Base-by-base conservation (phyloP, 2,888 invertebrate species). In the Andrena bucephala region DNA sequence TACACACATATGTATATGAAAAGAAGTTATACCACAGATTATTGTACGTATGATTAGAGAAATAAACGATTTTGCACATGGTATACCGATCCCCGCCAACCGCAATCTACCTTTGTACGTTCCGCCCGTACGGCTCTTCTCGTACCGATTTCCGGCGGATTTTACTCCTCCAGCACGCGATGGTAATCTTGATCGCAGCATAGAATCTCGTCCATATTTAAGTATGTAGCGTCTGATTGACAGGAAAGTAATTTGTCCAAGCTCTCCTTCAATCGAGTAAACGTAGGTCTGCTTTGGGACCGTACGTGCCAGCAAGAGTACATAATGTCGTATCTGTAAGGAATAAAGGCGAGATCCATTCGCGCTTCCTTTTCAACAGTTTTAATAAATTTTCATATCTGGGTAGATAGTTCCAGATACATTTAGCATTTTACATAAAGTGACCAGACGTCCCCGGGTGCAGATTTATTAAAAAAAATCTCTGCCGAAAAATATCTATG, bases 281-380 rank as follows among this genome's bases (percentile, higher is more conserved):
- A 98, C 24, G 96, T 96, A 0, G 98, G 98, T 77, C 98, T 94
- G 27, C 96, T 95, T 80, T 95, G 95, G 0, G 97, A 96, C 70
- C 95, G 94, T 1, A 94, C 94, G 75, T 95, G 95, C 98, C 98
- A 98, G 91, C 98, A 98, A 0, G 95, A 95, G 24, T 94, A 89
- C 97, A 98, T 98, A 70, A 98, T 92, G 57, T 96, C 95, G 92
- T 98, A 98, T 57, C 98, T 98, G 90, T 70, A 86, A 67, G 42
- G 27, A 66, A 36, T 36, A 63, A 24, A 60, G 57, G 60, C 3
- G 27, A 50, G 2, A 42, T 57, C 13, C 16, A 74, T 31, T 33
- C 2, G n/a, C 33, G 27, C 6, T 52, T 33, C 13, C 13, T 42
- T 42, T 36, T 42, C 42, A 36, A 31, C 24, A 36, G 42, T 42